A percentile compares a stretch with the other conserved stretches of the same genome.
Conservation (phyloP, 2,113 vertebrate species). For the Miniopterus natalensis region DNA sequence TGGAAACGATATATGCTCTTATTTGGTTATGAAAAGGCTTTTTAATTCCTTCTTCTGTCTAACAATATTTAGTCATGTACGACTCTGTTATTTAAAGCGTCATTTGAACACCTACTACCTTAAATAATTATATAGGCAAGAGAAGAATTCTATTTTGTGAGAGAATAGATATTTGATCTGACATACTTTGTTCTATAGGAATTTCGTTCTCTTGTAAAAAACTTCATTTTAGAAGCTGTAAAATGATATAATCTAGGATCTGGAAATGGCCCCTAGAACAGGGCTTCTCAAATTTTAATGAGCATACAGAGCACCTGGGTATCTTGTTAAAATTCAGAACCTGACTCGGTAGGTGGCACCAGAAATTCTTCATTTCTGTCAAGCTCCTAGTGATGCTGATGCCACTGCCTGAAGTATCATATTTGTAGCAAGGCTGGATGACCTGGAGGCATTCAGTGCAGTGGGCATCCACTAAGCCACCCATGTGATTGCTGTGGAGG, state of each 20-base stretch:
- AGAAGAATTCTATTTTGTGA: slow-evolving; percentile 23
- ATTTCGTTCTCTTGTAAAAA: not conserved
- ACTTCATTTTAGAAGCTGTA: slow-evolving; percentile 9
- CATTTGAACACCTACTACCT: slow-evolving; percentile 22
- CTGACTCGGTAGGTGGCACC: not conserved
- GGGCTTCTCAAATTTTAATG: not conserved
- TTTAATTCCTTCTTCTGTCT: not conserved
- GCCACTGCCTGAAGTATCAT: not conserved
- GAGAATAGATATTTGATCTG: not conserved
- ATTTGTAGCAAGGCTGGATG: not conserved
- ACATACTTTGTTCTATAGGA: not conserved
- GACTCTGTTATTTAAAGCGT: slow-evolving; percentile 53
- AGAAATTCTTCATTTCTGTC: slow-evolving; percentile 9
- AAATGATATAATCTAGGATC: slow-evolving; percentile 37
- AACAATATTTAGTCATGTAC: slow-evolving; percentile 10
- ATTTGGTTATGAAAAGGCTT: not conserved
- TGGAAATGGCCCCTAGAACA: not conserved
- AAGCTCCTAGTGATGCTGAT: not conserved
- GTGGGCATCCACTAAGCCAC: not conserved
- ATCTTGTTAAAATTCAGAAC: slow-evolving; percentile 50
- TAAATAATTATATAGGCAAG: slow-evolving; percentile 33
- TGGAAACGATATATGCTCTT: not conserved
- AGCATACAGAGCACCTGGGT: not conserved
- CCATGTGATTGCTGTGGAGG: not conserved
- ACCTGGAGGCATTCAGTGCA: not conserved